Evolutionary conservation across 2,113 vertebrate genomes (phyloP).

Genomic region (Anoplopoma fimbria): DNA sequence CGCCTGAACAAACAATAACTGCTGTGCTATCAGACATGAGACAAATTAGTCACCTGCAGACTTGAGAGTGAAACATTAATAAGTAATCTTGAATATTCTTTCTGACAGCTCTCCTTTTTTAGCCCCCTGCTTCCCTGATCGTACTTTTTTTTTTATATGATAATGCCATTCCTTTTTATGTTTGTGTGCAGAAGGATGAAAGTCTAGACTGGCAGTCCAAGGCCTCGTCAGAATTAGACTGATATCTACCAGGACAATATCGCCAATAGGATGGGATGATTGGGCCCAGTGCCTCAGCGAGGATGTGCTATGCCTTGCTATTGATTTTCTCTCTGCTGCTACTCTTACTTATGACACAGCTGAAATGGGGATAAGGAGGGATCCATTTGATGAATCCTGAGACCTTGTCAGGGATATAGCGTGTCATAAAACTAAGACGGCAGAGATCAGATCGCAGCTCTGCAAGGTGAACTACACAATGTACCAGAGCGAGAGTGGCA

Average conservation of each 20-base stretch:
- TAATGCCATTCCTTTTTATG: constrained; percentile 66
- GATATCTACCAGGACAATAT: constrained; percentile 76
- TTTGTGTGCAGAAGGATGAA: constrained; percentile 76
- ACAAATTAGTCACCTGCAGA: constrained; percentile 67
- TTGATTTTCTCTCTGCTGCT: constrained; percentile 81
- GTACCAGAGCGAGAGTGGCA: constrained; percentile 31
- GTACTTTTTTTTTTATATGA: constrained; percentile 51
- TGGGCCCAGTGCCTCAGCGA: constrained; percentile 60
- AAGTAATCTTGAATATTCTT: constrained; percentile 41
- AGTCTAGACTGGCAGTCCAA: constrained; percentile 67
- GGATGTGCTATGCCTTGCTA: constrained; percentile 73
- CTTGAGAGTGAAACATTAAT: constrained; percentile 47
- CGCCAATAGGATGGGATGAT: constrained; percentile 75
- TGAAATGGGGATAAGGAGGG: constrained; percentile 73
- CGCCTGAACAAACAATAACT: constrained; percentile 63
- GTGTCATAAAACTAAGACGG: constrained; percentile 69
- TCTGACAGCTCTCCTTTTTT: constrained; percentile 41
- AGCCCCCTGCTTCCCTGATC: constrained; percentile 32
- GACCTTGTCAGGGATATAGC: constrained; percentile 77
- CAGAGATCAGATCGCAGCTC: constrained; percentile 55
- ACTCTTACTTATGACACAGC: constrained; percentile 77
- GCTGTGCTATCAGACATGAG: constrained; percentile 65
- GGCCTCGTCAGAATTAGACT: constrained; percentile 75
- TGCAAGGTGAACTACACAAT: constrained; percentile 36
- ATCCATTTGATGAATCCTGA: constrained; percentile 77